phyloP scores from a whole-genome alignment of 2,888 invertebrate species.

The Hanleya hanleyi region DNA sequence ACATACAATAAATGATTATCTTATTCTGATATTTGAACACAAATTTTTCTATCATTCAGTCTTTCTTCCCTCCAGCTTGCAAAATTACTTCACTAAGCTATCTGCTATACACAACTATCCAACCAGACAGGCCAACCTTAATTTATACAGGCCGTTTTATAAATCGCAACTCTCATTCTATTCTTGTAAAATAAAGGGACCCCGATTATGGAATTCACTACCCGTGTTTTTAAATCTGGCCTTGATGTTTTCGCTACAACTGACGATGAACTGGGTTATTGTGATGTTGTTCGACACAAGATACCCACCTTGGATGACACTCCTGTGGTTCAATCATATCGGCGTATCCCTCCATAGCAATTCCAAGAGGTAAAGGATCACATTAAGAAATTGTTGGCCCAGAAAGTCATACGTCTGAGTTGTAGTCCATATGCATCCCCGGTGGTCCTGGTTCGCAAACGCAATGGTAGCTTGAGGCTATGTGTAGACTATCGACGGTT shows the following conservation, averaged over 20 bases:
- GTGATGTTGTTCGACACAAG: not conserved
- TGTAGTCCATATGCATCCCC: constrained; percentile 38
- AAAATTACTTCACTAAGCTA: too few species aligned
- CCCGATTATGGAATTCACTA: too few species aligned
- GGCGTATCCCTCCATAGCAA: too few species aligned
- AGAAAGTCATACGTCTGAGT: constrained; percentile 32
- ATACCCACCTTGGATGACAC: constrained; percentile 1
- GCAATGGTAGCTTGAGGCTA: constrained; percentile 28
- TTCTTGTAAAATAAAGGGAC: too few species aligned
- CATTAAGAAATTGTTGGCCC: constrained; percentile 20
- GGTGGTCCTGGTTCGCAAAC: constrained; percentile 36
- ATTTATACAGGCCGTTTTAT: too few species aligned
- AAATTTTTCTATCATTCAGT: too few species aligned
- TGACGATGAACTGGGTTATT: constrained; percentile 8
- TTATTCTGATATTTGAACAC: too few species aligned
- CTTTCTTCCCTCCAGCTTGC: too few species aligned
- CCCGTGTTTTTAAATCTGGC: constrained; percentile 8
- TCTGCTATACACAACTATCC: too few species aligned
- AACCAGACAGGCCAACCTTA: too few species aligned
- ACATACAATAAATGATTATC: too few species aligned
- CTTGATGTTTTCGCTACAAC: constrained; percentile 11
- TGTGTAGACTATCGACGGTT: constrained; percentile 33
- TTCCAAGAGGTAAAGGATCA: constrained; percentile 25
- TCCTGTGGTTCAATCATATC: constrained; percentile 12
- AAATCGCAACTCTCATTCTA: too few species aligned